Percentiles rank a stretch among this genome's conserved stretches.
Evolutionary conservation across 2,113 vertebrate species (phyloP).

Genomic region (human (Homo sapiens)): GRCh38 chrX:5889501-5890000

Average conservation of each 20-base stretch:
- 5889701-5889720: background rate
- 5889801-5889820: background rate
- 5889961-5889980: background rate
- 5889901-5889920: background rate
- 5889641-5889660: too few species aligned
- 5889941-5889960: constrained; percentile 48
- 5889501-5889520: background rate
- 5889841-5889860: background rate
- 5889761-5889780: background rate
- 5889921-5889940: background rate
- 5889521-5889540: fast-evolving
- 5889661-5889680: background rate
- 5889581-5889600: fast-evolving
- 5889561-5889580: fast-evolving
- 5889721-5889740: constrained; percentile 10
- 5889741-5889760: background rate
- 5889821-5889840: background rate
- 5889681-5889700: background rate
- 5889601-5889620: fast-evolving
- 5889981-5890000: background rate
- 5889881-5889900: constrained; percentile 20
- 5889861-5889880: background rate
- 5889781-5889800: background rate
- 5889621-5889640: fast-evolving
- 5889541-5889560: background rate